Base-by-base conservation (phyloP, 2,113 vertebrate genomes). In the Eurypyga helias region DNA sequence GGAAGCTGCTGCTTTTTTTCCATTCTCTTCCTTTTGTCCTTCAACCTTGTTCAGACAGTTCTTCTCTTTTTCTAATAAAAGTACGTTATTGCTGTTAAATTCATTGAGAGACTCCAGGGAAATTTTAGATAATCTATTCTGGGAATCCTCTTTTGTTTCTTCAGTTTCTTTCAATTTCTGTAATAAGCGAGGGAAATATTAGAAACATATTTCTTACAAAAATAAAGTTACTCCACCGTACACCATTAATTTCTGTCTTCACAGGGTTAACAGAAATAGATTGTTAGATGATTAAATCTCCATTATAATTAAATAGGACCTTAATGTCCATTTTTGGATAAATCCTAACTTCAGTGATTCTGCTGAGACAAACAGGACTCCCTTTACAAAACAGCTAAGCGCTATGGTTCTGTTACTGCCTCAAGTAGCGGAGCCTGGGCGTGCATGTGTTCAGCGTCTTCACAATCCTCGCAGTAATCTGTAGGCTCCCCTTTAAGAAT, bases 41-140 rank as follows among this genome's bases (percentile, higher is more conserved):
- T 96, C 98, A 45, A 38, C 97, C 85, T 96, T 93, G 76, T 87
- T 97, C 83, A 94, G 82, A 64, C 93, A 96, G 61, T 93, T 97
- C 96, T 93, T 98, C 66, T 97, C 97, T 17, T 96, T 81, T 95
- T 98, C 98, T 36, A 98, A 97, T 90, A 98, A 97, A 97, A 98
- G 97, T 87, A 97, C 79, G 14, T 96, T 93, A 95, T 97, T 98
- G 97, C 98, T 96, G 96, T 98, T 98, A 96, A 99, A 98, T 96
- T 98, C 97, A 98, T 98, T 98, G 96, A 99, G 98, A 45, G 98
- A 98, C 97, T 99, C 99, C 96, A 98, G 91, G 90, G 98, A 98
- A 97, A 98, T 97, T 96, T 98, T 96, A 49, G 98, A 95, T 70
- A 98, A 98, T 97, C 92, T 97, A 9, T 97, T 96, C 96, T 97